These are phyloP conservation scores for Crotalus viridis DNA, from an alignment of 2,113 vertebrate species.

Conservation along the genomic window DNA sequence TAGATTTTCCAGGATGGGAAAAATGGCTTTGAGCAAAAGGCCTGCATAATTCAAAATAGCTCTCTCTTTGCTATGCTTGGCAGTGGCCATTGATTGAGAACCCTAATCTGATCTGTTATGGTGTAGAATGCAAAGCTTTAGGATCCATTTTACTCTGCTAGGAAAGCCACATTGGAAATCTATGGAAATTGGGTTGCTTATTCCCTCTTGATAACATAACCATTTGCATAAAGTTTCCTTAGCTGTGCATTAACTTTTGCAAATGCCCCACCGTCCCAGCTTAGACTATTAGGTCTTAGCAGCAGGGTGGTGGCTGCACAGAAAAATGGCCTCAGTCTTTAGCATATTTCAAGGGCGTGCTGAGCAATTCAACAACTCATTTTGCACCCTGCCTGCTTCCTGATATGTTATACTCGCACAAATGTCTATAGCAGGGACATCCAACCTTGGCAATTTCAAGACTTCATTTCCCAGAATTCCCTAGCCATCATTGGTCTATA, in stretches of 20 bases:
- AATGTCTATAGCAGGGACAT: not conserved
- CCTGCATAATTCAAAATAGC: not conserved
- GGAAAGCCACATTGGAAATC: conserved; percentile 9
- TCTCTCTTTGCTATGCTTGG: not conserved
- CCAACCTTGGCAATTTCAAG: not conserved
- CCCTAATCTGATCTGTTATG: not conserved
- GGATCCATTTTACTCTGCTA: too few relatives aligned
- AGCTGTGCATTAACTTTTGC: not conserved
- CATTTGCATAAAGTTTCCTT: not conserved
- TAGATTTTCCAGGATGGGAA: not conserved
- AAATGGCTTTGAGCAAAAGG: not conserved
- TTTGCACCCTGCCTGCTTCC: not conserved
- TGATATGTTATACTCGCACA: not conserved
- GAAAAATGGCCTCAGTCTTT: not conserved
- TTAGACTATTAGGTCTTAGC: not conserved
- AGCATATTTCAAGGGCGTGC: not conserved
- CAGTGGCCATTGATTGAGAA: not conserved
- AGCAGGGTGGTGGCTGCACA: not conserved
- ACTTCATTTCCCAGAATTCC: not conserved
- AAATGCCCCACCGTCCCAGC: not conserved
- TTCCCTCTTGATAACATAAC: not conserved
- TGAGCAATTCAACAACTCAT: not conserved
- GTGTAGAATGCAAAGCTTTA: not conserved
- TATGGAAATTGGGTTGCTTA: not conserved
- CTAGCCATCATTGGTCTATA: not conserved